Conservation (phyloP, 2,113 vertebrate species). For the Rhagologus leucostigma region DNA sequence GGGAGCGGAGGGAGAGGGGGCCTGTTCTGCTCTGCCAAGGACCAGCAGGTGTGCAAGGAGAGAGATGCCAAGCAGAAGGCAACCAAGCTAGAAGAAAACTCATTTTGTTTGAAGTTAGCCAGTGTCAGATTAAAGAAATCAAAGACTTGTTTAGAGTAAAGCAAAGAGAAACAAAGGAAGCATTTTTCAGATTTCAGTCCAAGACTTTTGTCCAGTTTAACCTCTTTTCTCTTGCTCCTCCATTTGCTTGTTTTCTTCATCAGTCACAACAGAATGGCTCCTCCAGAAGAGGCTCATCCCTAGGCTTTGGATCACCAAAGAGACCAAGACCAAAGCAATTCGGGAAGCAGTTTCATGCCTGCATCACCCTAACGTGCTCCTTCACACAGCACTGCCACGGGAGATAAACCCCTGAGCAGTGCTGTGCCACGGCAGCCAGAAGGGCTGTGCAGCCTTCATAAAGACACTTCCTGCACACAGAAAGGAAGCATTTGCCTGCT, state of each 20-base stretch:
- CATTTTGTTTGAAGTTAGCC: slow-evolving; percentile 53
- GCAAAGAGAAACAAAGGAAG: slow-evolving; percentile 34
- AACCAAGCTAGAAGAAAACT: slow-evolving; percentile 59
- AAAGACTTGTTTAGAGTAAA: slow-evolving; percentile 44
- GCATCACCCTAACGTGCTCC: background rate
- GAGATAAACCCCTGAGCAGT: background rate
- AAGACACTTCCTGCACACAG: background rate
- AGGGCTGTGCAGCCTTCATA: background rate
- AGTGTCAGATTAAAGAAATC: slow-evolving; percentile 61
- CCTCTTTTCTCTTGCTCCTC: background rate
- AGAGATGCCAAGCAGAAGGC: slow-evolving; percentile 59
- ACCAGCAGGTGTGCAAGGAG: slow-evolving; percentile 42
- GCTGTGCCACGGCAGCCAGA: background rate
- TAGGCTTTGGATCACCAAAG: slow-evolving; percentile 10
- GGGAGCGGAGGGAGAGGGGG: slow-evolving; percentile 5
- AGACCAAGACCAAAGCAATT: background rate
- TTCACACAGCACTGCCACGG: background rate
- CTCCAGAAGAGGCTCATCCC: slow-evolving; percentile 28
- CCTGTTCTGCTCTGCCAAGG: slow-evolving; percentile 43
- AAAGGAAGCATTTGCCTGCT: background rate
- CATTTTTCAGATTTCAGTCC: slow-evolving; percentile 35
- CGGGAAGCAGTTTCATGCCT: background rate
- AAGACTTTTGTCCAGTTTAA: slow-evolving; percentile 62
- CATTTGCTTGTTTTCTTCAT: slow-evolving; percentile 23
- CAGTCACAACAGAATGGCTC: background rate